Conservation (phyloP, 2,797 vertebrate species). For the Coregonus ussuriensis region DNA sequence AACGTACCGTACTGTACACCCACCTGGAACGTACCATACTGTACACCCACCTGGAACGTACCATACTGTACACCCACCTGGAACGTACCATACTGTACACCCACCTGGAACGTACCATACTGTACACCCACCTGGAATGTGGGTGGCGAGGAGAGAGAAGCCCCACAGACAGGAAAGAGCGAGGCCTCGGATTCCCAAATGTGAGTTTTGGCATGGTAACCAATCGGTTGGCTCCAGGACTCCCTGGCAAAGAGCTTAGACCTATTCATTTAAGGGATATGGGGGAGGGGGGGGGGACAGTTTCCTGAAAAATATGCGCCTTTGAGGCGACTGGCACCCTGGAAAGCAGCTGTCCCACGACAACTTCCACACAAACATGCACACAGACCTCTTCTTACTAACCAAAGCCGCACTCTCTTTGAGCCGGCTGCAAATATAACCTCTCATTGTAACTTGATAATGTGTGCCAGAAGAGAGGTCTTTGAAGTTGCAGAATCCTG, state of each 20-base stretch:
- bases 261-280: conserved; percentile 22
- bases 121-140: conserved; percentile 3
- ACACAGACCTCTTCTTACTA: conserved; percentile 29
- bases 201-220: background rate
- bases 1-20: too few relatives aligned
- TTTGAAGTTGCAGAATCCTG: conserved; percentile 29
- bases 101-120: background rate
- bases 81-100: too few relatives aligned
- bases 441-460: conserved; percentile 35
- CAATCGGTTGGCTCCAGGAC: conserved; percentile 18
- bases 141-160: background rate
- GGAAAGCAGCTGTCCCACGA: conserved; percentile 24
- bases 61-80: background rate
- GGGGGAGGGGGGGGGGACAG: background rate
- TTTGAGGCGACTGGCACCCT: conserved; percentile 16
- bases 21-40: background rate
- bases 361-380: conserved; percentile 13
- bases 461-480: conserved; percentile 18
- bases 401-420: conserved; percentile 34
- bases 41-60: background rate
- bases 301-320: conserved; percentile 9
- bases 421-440: conserved; percentile 12
- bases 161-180: background rate
- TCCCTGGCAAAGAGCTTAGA: conserved; percentile 18
- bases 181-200: conserved; percentile 11